Percentiles rank a stretch among this genome's conserved stretches.
Conservation (phyloP, 2,113 vertebrate genomes). For the Vulpes ferrilata region DNA sequence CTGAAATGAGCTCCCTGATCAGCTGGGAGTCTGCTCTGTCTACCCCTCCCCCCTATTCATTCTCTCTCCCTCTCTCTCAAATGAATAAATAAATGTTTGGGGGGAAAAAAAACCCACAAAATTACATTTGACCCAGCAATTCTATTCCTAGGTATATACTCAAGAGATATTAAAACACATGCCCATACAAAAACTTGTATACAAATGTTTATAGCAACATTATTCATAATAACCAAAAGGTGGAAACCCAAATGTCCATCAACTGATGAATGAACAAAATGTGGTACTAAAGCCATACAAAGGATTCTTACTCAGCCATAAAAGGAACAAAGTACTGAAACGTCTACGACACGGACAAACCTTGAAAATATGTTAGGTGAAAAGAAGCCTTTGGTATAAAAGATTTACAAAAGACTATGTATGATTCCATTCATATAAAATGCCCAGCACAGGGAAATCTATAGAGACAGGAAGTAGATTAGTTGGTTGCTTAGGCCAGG, state of each 20-base stretch:
- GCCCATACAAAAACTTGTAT: background rate
- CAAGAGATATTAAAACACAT: background rate
- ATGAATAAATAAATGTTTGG: background rate
- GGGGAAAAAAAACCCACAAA: background rate
- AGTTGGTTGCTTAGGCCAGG: background rate
- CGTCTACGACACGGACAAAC: background rate
- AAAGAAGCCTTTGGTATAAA: background rate
- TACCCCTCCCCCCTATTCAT: background rate
- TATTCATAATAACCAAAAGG: slow-evolving; percentile 18
- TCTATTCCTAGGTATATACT: background rate
- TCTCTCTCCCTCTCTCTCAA: background rate
- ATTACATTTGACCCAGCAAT: background rate
- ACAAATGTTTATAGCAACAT: background rate
- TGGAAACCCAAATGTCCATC: background rate
- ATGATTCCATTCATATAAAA: background rate
- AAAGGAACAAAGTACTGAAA: slow-evolving; percentile 2
- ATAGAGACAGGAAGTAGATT: background rate
- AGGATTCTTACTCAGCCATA: background rate
- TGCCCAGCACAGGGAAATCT: background rate
- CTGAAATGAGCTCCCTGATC: background rate
- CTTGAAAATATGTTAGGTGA: background rate
- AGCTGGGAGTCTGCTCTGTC: background rate
- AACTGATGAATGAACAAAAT: background rate
- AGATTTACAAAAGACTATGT: background rate
- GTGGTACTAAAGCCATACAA: background rate